Evolutionary conservation across 1,140 invertebrate genomes (phyloP).

Genomic region (Riptortus pedestris): DNA sequence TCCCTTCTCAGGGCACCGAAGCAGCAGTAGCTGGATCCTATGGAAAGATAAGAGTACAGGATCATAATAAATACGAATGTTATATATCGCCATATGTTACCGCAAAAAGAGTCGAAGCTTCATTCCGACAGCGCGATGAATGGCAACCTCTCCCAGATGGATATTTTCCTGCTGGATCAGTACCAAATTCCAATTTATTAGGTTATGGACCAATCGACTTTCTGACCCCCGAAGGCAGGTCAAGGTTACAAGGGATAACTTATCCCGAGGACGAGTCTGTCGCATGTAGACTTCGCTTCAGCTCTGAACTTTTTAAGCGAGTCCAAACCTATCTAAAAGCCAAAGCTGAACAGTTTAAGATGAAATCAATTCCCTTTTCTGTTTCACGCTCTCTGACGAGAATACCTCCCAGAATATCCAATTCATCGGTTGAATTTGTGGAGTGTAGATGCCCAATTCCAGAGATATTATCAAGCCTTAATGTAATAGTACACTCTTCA

Average conservation of each 20-base stretch:
- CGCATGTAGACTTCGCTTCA: not conserved
- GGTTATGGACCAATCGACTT: not conserved
- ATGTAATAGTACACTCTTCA: not conserved
- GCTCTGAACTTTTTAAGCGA: not conserved
- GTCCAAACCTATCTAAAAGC: not conserved
- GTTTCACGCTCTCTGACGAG: not conserved
- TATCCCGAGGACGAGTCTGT: not conserved
- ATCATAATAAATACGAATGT: slow-evolving; percentile 12
- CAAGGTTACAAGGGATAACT: not conserved
- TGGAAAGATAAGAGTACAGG: too few relatives aligned
- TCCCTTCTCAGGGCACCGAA: not conserved
- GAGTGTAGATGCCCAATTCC: not conserved
- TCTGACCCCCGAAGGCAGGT: not conserved
- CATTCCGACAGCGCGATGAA: not conserved
- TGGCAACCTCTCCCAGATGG: not conserved
- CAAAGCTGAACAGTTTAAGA: not conserved
- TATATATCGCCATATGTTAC: not conserved
- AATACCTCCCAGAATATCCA: not conserved
- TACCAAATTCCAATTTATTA: not conserved
- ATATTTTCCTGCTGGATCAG: not conserved
- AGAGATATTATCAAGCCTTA: not conserved
- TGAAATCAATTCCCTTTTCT: not conserved
- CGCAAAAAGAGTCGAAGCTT: not conserved
- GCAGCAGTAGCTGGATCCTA: not conserved
- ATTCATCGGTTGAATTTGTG: not conserved